These are phyloP conservation scores for Sminthurides aquaticus DNA, from an alignment of 2,888 invertebrate species.

Conservation along the genomic window DNA sequence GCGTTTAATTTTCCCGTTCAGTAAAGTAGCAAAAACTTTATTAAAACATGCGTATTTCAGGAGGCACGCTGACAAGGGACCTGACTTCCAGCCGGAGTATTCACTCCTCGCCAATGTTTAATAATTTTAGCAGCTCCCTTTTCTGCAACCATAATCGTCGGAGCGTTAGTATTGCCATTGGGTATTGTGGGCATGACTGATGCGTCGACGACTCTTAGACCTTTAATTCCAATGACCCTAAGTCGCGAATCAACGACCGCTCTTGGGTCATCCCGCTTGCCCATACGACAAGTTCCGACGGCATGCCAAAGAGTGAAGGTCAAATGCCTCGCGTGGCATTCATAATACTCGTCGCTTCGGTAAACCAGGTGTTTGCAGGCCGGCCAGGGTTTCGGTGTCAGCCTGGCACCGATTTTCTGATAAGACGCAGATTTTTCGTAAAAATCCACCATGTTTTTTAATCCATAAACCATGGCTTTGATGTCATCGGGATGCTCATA, in stretches of 20 bases:
- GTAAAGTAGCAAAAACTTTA: too few relatives aligned
- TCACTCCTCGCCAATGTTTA: slow-evolving; percentile 16
- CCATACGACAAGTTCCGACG: slow-evolving; percentile 24
- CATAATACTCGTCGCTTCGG: slow-evolving; percentile 15
- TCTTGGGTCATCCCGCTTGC: slow-evolving; percentile 18
- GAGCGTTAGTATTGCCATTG: slow-evolving; percentile 32
- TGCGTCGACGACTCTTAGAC: slow-evolving; percentile 15
- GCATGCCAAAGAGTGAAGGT: slow-evolving; percentile 22
- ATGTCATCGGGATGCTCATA: not conserved
- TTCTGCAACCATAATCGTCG: slow-evolving; percentile 31
- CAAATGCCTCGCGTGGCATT: slow-evolving; percentile 22
- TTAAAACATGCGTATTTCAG: too few relatives aligned
- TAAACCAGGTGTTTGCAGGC: slow-evolving; percentile 13
- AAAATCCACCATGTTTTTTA: not conserved
- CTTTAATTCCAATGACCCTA: slow-evolving; percentile 6
- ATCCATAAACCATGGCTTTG: not conserved
- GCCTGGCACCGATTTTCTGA: not conserved
- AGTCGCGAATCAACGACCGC: slow-evolving; percentile 23
- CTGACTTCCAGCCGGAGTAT: not conserved
- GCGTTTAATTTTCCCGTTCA: too few relatives aligned
- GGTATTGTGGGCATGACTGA: slow-evolving; percentile 19
- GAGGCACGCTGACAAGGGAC: slow-evolving; percentile 1
- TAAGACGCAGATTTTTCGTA: not conserved
- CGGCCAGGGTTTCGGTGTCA: slow-evolving; percentile 9
- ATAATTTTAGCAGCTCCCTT: slow-evolving; percentile 30